Base-by-base conservation (phyloP, 2,888 invertebrate genomes). In the Bellardia pandia region DNA sequence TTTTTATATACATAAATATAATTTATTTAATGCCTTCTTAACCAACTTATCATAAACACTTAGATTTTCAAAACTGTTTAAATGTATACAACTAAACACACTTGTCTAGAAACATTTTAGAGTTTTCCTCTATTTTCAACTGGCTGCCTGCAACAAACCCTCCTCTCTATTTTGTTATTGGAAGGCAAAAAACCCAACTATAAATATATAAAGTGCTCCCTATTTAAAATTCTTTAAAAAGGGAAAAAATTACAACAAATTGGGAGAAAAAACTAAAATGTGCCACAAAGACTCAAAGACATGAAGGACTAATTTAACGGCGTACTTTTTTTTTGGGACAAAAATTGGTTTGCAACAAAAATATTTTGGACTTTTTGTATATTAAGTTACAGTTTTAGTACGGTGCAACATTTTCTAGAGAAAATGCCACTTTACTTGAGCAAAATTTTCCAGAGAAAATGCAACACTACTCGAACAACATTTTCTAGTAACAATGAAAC, bases 21-120 rank as follows among this genome's bases (percentile, higher is more conserved):
- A 62, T 85, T 69, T 76, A 68, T 81, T 62, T 72, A 86, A 86
- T 74, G 64, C 37, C 45, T 75, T 75, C 75, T 83, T 74, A 84
- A 82, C 69, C 68, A 82, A 78, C 60, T 82, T 86, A 86, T 79
- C 83, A 79, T 82, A 83, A 83, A 83, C 78, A 83, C 83, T 86
- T 82, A 60, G 60, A 74, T 78, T 69, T 78, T 56, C 13, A 68
- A 60, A 82, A 81, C 23, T 58, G 30, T 58, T 56, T 69, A 76
- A 81, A 58, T 68, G 3, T 56, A 33, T 40, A 23, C 62, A 82
- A 75, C 66, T 33, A 77, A 86, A 62, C 74, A 69, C 80, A 77
- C 77, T 86, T 86, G 81, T 82, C 78, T 78, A 62, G 79, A 78
- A 78, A 81, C 58, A 78, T 62, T 71, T 76, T 30, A 33, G 37